Conservation (phyloP, 2,797 vertebrate genomes). For the Synaphobranchus kaupii region DNA sequence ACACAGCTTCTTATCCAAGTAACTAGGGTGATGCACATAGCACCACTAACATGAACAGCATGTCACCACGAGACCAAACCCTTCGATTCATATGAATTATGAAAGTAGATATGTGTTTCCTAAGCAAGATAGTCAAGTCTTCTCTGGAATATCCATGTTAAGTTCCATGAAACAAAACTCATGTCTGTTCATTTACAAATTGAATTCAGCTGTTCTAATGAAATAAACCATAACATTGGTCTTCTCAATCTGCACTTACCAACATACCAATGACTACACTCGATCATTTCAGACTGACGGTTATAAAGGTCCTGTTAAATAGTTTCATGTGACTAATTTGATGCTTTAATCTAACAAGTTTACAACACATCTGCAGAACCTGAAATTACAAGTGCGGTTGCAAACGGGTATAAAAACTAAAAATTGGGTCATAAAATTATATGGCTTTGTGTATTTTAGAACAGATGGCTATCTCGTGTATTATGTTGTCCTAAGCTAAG, state of each 20-base stretch:
- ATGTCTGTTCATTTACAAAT: neutral
- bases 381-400: neutral
- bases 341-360: neutral
- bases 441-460: constrained; percentile 6
- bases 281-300: too few species aligned
- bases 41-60: neutral
- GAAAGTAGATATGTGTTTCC: neutral
- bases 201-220: neutral
- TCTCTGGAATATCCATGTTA: neutral
- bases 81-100: neutral
- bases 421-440: constrained; percentile 47
- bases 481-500: neutral
- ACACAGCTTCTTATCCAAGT: neutral
- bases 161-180: neutral
- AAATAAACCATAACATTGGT: neutral
- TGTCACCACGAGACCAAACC: neutral
- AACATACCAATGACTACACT: too few species aligned
- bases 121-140: neutral
- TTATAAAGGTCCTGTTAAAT: neutral
- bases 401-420: constrained; percentile 42
- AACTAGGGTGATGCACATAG: neutral
- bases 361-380: neutral
- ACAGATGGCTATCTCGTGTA: neutral
- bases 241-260: too few species aligned
- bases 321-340: neutral